Conservation (phyloP, 2,888 invertebrate species). For the Biston betularia region DNA sequence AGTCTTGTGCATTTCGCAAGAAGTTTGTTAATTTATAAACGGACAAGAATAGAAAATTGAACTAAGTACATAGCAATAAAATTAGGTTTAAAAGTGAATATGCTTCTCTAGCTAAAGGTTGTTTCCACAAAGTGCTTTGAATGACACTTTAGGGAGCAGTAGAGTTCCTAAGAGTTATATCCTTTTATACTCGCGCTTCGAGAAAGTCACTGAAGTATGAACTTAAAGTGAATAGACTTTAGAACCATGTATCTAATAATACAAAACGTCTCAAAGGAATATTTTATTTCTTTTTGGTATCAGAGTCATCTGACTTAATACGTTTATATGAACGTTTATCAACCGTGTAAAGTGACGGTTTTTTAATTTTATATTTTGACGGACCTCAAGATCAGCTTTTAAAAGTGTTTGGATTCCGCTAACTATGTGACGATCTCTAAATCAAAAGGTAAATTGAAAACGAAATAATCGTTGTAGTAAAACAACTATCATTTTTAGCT, state of each 20-base stretch:
- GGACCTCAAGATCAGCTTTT: constrained; percentile 40
- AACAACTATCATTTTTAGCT: constrained; percentile 50
- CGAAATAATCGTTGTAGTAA: constrained; percentile 59
- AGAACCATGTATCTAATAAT: constrained; percentile 29
- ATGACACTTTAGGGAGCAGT: constrained; percentile 56
- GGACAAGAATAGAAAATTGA: too few species aligned
- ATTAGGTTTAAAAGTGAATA: background rate
- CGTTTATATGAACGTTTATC: background rate
- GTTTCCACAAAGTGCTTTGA: constrained; percentile 51
- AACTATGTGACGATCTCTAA: constrained; percentile 65
- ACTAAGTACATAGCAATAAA: background rate
- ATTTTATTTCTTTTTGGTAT: background rate
- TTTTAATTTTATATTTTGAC: constrained; percentile 42
- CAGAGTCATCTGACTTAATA: background rate
- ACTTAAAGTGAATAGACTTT: constrained; percentile 30
- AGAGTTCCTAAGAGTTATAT: constrained; percentile 54
- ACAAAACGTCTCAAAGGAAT: constrained; percentile 8
- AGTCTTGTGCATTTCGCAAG: constrained; percentile 8
- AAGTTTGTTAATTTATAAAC: too few species aligned
- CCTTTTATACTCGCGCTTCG: constrained; percentile 53
- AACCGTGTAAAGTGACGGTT: constrained; percentile 49
- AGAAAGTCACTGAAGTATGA: constrained; percentile 32
- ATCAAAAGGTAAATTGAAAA: constrained; percentile 61
- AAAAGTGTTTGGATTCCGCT: constrained; percentile 57
- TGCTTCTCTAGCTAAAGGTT: background rate